phyloP scores from a whole-genome alignment of 1,140 invertebrate species.

The Aricia agestis region DNA sequence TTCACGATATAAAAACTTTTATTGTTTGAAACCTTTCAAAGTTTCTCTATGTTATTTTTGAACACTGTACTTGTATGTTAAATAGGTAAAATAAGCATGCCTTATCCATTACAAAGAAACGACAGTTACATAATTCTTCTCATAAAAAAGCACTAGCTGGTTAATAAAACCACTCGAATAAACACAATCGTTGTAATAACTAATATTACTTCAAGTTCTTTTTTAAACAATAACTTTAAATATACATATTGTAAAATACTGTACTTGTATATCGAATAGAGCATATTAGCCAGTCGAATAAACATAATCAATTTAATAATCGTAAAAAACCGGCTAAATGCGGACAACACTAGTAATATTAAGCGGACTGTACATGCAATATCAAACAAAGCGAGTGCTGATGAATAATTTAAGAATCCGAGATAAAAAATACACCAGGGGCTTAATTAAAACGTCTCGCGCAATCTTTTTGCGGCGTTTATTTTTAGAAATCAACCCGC shows the following conservation, averaged over 20 bases:
- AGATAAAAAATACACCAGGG: conserved; percentile 4
- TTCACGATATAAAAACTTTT: conserved; percentile 1
- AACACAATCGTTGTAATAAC: too few relatives aligned
- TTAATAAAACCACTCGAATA: too few relatives aligned
- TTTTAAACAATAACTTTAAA: too few relatives aligned
- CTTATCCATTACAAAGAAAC: too few relatives aligned
- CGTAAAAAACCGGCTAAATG: background rate
- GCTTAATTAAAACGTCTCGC: conserved; percentile 7
- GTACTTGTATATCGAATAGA: too few relatives aligned
- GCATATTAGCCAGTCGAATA: too few relatives aligned
- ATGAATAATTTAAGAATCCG: conserved; percentile 14
- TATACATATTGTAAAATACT: too few relatives aligned
- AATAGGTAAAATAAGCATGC: too few relatives aligned
- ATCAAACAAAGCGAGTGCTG: conserved; percentile 6
- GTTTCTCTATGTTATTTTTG: background rate
- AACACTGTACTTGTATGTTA: background rate
- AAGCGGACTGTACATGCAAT: background rate
- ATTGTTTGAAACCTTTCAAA: background rate
- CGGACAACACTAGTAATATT: background rate
- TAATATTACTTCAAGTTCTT: too few relatives aligned
- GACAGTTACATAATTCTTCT: too few relatives aligned
- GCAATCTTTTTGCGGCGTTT: conserved; percentile 9
- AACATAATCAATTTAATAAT: too few relatives aligned
- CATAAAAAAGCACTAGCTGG: too few relatives aligned
- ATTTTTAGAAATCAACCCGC: conserved; percentile 2